Conservation (phyloP, 2,113 vertebrate genomes). For the Ochotona curzoniae region DNA sequence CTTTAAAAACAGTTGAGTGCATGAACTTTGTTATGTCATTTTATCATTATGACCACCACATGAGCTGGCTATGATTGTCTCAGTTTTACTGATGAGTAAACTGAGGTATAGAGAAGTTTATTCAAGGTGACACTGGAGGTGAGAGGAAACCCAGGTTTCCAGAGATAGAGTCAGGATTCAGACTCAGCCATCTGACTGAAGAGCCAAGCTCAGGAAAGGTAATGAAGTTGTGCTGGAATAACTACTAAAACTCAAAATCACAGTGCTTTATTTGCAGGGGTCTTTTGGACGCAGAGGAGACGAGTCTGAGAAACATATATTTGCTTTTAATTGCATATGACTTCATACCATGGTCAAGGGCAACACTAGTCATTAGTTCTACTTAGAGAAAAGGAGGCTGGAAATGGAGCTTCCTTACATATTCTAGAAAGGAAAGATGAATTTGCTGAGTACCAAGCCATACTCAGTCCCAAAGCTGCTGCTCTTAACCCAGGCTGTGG, state of each 20-base stretch:
- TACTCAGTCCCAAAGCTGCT: neutral
- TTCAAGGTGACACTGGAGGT: neutral
- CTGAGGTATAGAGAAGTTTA: conserved; percentile 17
- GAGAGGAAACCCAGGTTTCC: neutral
- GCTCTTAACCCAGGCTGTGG: neutral
- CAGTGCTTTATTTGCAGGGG: neutral
- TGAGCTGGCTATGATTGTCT: neutral
- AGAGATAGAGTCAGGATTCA: neutral
- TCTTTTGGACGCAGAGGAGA: neutral
- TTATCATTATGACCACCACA: neutral
- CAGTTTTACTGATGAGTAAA: neutral
- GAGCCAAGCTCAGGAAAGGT: neutral
- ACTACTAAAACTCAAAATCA: neutral
- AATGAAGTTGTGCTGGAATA: neutral
- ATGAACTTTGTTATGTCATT: neutral
- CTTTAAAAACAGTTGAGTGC: neutral
- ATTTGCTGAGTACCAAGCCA: neutral
- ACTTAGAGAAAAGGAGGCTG: neutral
- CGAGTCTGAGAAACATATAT: neutral
- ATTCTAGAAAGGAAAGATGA: neutral
- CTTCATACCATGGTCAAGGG: neutral
- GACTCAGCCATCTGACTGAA: neutral
- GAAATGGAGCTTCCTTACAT: neutral
- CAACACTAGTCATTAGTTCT: neutral
- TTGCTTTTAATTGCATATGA: neutral